Conservation (phyloP, 2,113 vertebrate species). For the Genyomyrus donnyi region DNA sequence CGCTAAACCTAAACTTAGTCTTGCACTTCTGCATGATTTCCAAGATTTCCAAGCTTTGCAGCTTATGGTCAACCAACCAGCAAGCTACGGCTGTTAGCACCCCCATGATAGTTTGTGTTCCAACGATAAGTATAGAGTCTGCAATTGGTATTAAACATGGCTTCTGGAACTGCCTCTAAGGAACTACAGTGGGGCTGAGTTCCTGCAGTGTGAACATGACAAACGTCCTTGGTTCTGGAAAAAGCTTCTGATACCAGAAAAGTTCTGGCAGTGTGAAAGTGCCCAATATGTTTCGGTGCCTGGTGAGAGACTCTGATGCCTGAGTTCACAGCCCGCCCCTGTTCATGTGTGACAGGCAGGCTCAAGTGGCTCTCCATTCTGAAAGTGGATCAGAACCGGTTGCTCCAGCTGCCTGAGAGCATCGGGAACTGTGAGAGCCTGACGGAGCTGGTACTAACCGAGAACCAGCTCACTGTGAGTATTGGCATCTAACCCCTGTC, state of each 20-base stretch:
- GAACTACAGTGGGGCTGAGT: neutral
- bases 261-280: neutral
- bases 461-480: conserved; percentile 87
- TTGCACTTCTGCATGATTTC: no score
- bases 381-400: conserved; percentile 90
- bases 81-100: neutral
- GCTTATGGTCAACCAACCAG: neutral
- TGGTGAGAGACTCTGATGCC: neutral
- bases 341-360: conserved; percentile 64
- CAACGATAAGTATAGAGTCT: neutral
- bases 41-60: neutral
- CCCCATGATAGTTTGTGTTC: neutral
- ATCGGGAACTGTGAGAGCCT: conserved; percentile 91
- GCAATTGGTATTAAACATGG: neutral
- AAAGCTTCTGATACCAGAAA: neutral
- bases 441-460: conserved; percentile 90
- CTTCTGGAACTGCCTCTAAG: neutral
- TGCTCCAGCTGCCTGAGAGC: conserved; percentile 78
- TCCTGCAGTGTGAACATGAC: neutral
- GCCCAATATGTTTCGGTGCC: neutral
- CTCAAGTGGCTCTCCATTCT: conserved; percentile 82
- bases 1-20: no score
- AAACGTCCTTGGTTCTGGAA: neutral
- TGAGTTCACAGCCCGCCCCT: neutral
- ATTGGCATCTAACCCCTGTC: neutral